Base-by-base conservation (phyloP, 2,113 vertebrate species). In the Scatophagus argus region DNA sequence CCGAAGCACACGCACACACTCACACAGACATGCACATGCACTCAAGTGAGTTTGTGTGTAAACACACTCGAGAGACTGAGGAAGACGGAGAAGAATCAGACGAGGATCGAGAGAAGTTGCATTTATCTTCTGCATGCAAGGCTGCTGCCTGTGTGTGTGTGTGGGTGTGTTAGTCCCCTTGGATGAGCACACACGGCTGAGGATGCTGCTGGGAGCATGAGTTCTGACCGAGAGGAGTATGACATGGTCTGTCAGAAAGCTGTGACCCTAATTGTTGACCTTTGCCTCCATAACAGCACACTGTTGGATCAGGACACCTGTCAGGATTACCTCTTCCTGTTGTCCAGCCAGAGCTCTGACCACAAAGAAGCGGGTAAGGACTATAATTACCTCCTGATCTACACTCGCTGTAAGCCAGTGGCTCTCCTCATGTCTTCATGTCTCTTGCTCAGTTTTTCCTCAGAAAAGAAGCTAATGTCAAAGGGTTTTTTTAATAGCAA, bases 201-300 rank as follows among this genome's bases (percentile, higher is more conserved):
- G 85, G 92, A 94, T 93, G 94, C 91, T 83, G 87, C 89, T 88
- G 90, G 85, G 93, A 95, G 93, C 94, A 95, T 95, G 94, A 94
- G 89, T 92, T 88, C 94, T 83, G 89, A 89, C 85, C 88, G 87
- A 83, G 93, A 92, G 90, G 92, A 94, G 80, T 74, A 95, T 94
- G 94, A 94, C 92, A 94, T 94, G 93, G 86, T 94, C 87, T 95
- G 94, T 93, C 93, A 94, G 91, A 94, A 76, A 91, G 94, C 94
- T 41, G 92, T 95, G 90, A 93, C 94, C 91, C 93, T 95, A 31
- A 89, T 95, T 83, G 91, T 94, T 92, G 94, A 95, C 94, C 94
- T 95, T 41, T 95, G 94, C 83, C 90, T 93, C 41, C 92, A 94
- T 79, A 94, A 95, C 91, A 94, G 92, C 85, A 87, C 92, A 3